Evolutionary conservation across 2,797 vertebrate species (phyloP), one percentile per base, ranked within the genome.

Genomic region (Aphelocoma californica): DNA sequence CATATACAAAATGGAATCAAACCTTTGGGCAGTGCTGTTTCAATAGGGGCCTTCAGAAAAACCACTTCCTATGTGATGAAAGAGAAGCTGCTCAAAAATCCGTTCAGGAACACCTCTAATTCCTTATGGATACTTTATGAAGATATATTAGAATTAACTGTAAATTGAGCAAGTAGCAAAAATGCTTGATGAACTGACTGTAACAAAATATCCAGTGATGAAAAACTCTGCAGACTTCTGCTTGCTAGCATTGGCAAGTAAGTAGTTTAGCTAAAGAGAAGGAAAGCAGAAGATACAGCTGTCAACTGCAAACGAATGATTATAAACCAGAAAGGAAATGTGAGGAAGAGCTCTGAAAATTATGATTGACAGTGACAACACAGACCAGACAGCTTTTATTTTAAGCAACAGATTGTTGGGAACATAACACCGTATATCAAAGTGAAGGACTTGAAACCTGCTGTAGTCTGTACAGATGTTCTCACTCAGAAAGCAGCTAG

Each of bases 401-500:
- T 93, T 85, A 91, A 86, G 66, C 81, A 93, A 23, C 74, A 85
- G 88, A 80, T 82, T 87, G 64, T 48, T 74, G 36, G 65, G 34
- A 94, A 90, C 58, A 80, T 62, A 79, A 75, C 6, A 61, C 64
- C 1, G 0, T 51, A 3, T 42, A 82, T 79, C 86, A 80, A 73
- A 93, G 64, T 54, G 81, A 85, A 74, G 86, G 67, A 72, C 88
- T 88, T 60, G 42, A 81, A 95, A 74, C 57, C 54, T 71, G 71
- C 71, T 67, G 7, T 36, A 40, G 71, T 79, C 93, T 93, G 57
- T 81, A 66, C 78, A 85, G 81, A 90, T 89, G 84, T 86, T 95
- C 88, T 93, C 81, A n/a, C 86, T 96, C 74, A 87, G 82, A 88
- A 87, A 88, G 81, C 80, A 92, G 90, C 79, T 53, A 69, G 74